phyloP scores from a whole-genome alignment of 2,797 vertebrate species.

The Micrastur ruficollis region DNA sequence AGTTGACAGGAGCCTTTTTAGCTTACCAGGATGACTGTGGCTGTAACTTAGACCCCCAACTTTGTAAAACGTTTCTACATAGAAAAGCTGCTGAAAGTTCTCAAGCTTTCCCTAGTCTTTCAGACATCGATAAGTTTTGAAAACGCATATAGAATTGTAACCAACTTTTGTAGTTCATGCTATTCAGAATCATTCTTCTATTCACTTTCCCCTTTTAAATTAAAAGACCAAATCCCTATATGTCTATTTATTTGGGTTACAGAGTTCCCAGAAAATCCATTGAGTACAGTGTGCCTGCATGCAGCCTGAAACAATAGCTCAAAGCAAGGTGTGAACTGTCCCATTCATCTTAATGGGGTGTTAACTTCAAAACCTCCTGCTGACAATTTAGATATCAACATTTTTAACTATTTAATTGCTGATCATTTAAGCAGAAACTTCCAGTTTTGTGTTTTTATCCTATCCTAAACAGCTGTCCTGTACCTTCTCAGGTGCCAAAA shows the following conservation, averaged over 20 bases:
- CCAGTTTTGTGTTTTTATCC: not conserved
- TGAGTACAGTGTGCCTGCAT: not conserved
- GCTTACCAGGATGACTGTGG: not conserved
- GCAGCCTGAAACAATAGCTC: slow-evolving; percentile 1
- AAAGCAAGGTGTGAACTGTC: slow-evolving; percentile 36
- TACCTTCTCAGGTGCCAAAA: slow-evolving; percentile 40
- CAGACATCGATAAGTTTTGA: not conserved
- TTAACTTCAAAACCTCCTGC: slow-evolving; percentile 17
- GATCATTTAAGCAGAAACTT: slow-evolving; percentile 14
- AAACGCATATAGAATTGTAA: not conserved
- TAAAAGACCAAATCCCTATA: not conserved
- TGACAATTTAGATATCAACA: not conserved
- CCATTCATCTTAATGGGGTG: slow-evolving; percentile 8
- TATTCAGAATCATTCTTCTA: not conserved
- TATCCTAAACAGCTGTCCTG: not conserved
- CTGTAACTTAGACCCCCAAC: not conserved
- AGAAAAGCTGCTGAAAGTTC: not conserved
- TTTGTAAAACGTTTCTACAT: not conserved
- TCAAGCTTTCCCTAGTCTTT: not conserved
- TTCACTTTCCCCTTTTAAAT: not conserved
- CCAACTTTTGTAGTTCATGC: not conserved
- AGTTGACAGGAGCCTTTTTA: not conserved
- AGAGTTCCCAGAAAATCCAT: not conserved
- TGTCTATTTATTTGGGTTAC: not conserved
- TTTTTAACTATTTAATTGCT: slow-evolving; percentile 15